Evolutionary conservation across 2,113 vertebrate species (phyloP).

Genomic region (Alces alces): DNA sequence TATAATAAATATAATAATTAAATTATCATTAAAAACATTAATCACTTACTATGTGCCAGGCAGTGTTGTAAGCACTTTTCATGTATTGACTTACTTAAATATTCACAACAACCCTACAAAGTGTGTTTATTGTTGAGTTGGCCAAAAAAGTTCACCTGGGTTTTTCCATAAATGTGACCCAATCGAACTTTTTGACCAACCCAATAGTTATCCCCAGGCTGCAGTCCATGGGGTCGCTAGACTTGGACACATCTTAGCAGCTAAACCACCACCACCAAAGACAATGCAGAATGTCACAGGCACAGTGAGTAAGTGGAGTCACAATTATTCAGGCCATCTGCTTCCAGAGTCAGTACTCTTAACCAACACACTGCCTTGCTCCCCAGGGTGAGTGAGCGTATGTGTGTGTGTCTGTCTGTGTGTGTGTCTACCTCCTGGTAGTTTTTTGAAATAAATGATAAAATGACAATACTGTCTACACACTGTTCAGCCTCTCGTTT

Average conservation of each 20-base stretch:
- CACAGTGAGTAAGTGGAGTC: background rate
- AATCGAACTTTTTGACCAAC: background rate
- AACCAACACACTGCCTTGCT: background rate
- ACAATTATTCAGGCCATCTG: background rate
- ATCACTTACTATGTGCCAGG: background rate
- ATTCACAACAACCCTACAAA: background rate
- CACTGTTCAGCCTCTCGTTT: background rate
- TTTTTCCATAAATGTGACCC: background rate
- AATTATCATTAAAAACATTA: background rate
- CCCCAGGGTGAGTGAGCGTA: background rate
- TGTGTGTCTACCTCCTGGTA: background rate
- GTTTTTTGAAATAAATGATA: background rate
- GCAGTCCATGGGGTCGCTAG: background rate
- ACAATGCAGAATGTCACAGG: background rate
- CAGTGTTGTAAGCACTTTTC: background rate
- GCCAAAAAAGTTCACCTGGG: background rate
- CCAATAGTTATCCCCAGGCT: background rate
- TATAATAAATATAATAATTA: background rate
- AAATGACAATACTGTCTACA: background rate
- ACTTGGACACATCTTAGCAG: background rate
- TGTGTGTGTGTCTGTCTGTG: background rate
- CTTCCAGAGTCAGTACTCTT: background rate
- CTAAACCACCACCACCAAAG: background rate
- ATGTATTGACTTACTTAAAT: background rate
- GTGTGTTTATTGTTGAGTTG: background rate